phyloP scores from a whole-genome alignment of 2,888 invertebrate genomes.

The Arrhopalites spinosus region DNA sequence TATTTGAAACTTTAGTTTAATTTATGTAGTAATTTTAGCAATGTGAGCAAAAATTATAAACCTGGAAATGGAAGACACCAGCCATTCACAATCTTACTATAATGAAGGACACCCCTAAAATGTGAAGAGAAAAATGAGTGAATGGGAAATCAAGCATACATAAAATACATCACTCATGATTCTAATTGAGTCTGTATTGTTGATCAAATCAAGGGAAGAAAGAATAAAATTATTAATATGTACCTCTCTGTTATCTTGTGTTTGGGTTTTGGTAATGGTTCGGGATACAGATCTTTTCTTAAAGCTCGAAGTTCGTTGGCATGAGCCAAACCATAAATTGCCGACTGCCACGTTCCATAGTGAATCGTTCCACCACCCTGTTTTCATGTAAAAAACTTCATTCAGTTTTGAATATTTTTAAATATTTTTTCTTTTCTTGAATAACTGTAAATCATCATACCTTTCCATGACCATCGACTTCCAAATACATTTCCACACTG shows the following conservation, averaged over 20 bases:
- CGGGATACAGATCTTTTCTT: constrained; percentile 71
- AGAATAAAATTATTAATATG: no score
- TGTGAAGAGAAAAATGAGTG: background rate
- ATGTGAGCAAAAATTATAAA: no score
- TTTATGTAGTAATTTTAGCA: no score
- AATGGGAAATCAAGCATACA: no score
- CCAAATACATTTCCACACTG: constrained; percentile 71
- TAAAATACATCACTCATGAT: no score
- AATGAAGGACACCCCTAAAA: constrained; percentile 64
- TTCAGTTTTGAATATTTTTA: no score
- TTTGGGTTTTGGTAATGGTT: constrained; percentile 67
- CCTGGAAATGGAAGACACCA: constrained; percentile 63
- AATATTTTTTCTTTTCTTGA: background rate
- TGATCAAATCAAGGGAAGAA: no score
- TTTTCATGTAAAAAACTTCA: background rate
- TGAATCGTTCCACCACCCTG: constrained; percentile 63
- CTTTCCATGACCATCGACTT: constrained; percentile 55
- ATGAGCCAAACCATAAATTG: constrained; percentile 76
- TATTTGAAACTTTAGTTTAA: no score
- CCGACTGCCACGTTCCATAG: constrained; percentile 88
- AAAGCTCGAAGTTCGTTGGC: constrained; percentile 68
- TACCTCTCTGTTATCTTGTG: constrained; percentile 68
- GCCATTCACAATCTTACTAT: constrained; percentile 58
- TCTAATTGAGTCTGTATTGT: no score
- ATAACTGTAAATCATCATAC: constrained; percentile 23